Evolutionary conservation across 2,113 vertebrate genomes (phyloP).

Genomic region (Eolophus roseicapilla): DNA sequence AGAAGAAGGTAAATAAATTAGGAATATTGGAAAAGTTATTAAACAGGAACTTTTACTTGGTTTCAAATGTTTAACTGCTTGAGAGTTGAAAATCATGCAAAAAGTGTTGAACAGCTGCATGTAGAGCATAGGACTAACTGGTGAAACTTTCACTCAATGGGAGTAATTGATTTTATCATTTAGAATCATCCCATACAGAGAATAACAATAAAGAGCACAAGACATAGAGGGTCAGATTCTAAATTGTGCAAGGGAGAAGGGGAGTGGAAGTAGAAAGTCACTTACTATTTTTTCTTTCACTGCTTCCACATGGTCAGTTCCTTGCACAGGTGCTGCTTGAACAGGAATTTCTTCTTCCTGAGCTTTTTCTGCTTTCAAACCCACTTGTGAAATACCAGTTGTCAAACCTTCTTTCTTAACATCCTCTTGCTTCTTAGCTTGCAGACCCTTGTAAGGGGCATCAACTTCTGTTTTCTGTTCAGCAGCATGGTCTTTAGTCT

Average conservation of each 20-base stretch:
- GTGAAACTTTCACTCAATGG: background rate
- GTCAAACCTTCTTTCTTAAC: background rate
- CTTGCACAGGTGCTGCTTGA: background rate
- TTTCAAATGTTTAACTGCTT: background rate
- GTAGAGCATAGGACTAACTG: background rate
- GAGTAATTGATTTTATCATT: background rate
- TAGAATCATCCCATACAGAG: background rate
- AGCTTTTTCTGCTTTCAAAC: constrained; percentile 6
- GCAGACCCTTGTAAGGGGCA: background rate
- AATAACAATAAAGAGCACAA: background rate
- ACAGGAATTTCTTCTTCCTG: background rate
- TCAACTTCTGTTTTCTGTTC: constrained; percentile 16
- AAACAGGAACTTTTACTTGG: background rate
- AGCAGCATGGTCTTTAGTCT: background rate
- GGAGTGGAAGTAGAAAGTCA: background rate
- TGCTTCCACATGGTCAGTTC: constrained; percentile 41
- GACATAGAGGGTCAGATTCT: background rate
- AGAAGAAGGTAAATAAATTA: background rate
- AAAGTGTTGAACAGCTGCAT: background rate
- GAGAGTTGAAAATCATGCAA: background rate
- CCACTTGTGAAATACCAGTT: background rate
- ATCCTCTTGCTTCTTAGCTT: background rate
- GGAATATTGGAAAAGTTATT: background rate
- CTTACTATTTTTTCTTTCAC: constrained; percentile 77
- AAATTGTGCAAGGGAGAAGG: background rate